Base-by-base conservation (phyloP, 1,140 invertebrate species). In the Fopius arisanus region DNA sequence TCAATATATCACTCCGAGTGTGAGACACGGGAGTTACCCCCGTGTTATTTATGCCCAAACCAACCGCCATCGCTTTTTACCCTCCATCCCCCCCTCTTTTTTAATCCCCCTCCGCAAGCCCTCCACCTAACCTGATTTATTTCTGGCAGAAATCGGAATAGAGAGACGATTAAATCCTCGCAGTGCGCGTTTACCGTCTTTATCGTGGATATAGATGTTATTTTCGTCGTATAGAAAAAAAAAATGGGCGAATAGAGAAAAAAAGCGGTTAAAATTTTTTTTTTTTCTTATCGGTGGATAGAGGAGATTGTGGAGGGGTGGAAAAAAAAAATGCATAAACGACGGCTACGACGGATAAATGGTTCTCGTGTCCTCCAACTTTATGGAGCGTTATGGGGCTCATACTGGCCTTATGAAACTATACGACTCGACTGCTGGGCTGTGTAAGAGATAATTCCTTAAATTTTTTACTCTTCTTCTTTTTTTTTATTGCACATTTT, bases 121-220 rank as follows among this genome's bases (percentile, higher is more conserved):
- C 51, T 65, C 65, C 62, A 70, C 16, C 43, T 14, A 14, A 43
- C 7, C 77, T 80, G 81, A 79, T 78, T 79, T 81, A 82, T 75
- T 73, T 72, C 70, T 59, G 43, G 23, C 37, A 65, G 31, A 66
- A 67, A 66, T 67, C 63, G 54, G 41, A 74, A 77, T 37, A 48
- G 75, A 70, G 77, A 78, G 72, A 70, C 80, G 82, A 82, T 83
- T 81, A 83, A 81, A 82, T 81, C 78, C 76, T 78, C 78, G 73
- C 78, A 70, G 67, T 63, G 21, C 29, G n/a, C 43, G 10, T n/a
- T 1, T 12, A 19, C 16, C 16, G 2, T 43, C 16, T 48, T 14
- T 48, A 2, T 12, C 33, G n/a, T n/a, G n/a, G 7, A 10, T 37
- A 12, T 1, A 37, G 7, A 10, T 37, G 7, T 37, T 4, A 19